These are phyloP conservation scores for Euplagia quadripunctaria DNA, from an alignment of 2,888 invertebrate species.

Conservation along the genomic window DNA sequence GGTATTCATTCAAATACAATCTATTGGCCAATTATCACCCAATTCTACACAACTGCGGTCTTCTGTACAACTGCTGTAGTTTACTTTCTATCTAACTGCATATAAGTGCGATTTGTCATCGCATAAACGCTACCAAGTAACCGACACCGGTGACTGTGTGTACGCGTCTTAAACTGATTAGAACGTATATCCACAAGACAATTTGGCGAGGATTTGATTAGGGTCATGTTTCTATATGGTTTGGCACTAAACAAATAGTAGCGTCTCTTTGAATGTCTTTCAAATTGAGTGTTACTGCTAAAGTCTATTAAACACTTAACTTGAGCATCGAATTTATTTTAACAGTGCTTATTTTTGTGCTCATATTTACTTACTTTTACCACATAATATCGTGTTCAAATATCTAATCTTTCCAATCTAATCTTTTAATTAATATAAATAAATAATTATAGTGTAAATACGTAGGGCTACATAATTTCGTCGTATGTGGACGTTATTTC, in stretches of 20 bases:
- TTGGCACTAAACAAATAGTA: slow-evolving; percentile 1
- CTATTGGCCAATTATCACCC: too few species aligned
- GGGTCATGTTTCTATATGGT: slow-evolving; percentile 10
- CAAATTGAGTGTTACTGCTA: background rate
- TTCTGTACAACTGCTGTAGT: too few species aligned
- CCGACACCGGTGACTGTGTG: background rate
- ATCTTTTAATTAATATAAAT: background rate
- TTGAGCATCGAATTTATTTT: background rate
- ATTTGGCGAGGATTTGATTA: background rate
- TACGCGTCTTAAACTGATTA: background rate
- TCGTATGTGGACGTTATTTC: too few species aligned
- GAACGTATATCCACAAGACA: background rate
- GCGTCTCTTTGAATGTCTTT: background rate
- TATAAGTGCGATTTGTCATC: too few species aligned
- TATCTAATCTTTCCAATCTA: background rate
- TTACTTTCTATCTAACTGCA: too few species aligned
- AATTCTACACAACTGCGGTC: too few species aligned
- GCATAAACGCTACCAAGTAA: background rate
- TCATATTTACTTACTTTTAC: background rate
- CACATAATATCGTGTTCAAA: background rate
- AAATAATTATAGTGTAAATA: background rate
- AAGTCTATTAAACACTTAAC: background rate
- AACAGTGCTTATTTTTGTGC: background rate
- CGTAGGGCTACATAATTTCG: too few species aligned
- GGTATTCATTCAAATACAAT: too few species aligned